Percentiles rank a stretch among this genome's conserved stretches.
Evolutionary conservation across 2,113 vertebrate genomes (phyloP).

Genomic region (Spea multiplicata): DNA sequence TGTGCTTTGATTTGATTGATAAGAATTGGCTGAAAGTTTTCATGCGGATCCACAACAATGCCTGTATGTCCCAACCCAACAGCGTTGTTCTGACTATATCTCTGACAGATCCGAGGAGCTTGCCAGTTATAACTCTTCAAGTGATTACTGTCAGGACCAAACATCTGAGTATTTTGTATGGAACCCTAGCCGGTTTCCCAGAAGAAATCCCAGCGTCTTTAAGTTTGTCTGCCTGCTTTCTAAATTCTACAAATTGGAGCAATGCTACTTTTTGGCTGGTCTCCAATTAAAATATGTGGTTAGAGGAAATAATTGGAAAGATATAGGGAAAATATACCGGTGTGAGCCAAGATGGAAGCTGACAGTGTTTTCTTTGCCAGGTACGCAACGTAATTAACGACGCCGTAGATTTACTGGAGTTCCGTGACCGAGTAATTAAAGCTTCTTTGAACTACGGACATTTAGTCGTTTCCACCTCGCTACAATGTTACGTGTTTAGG

Average conservation of each 20-base stretch:
- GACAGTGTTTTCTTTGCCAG: constrained; percentile 57
- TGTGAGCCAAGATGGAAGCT: background rate
- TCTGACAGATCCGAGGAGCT: too few relatives aligned
- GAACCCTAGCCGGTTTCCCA: too few relatives aligned
- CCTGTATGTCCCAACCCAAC: too few relatives aligned
- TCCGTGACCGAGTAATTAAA: constrained; percentile 93
- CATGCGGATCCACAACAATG: too few relatives aligned
- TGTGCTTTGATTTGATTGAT: too few relatives aligned
- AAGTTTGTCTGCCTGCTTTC: too few relatives aligned
- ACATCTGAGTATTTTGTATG: too few relatives aligned
- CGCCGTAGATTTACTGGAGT: constrained; percentile 87
- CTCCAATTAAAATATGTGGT: background rate
- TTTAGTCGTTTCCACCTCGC: constrained; percentile 90
- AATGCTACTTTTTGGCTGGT: background rate
- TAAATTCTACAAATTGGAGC: background rate
- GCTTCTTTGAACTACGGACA: constrained; percentile 83
- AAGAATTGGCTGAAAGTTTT: too few relatives aligned
- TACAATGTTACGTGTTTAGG: constrained; percentile 94
- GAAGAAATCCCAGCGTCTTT: too few relatives aligned
- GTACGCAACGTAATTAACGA: constrained; percentile 90
- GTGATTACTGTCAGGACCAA: too few relatives aligned
- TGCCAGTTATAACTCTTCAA: too few relatives aligned
- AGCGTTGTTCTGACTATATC: too few relatives aligned
- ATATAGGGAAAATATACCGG: background rate
- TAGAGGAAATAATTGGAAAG: background rate